Percentiles rank a stretch among this genome's conserved stretches.
phyloP scores from a whole-genome alignment of 2,888 invertebrate genomes.

The Elaeidobius kamerunicus region DNA sequence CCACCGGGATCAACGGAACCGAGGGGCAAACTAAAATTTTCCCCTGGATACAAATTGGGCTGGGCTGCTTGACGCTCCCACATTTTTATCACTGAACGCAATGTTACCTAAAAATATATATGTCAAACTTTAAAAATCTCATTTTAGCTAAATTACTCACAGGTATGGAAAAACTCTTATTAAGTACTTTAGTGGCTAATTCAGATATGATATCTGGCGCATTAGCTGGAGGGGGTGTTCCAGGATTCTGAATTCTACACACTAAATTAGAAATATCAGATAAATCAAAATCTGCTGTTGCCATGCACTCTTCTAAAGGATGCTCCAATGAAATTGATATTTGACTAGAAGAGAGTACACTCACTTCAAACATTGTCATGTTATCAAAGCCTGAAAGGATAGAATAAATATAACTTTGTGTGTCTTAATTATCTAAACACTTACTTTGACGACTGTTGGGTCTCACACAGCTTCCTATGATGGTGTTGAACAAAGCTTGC shows the following conservation, averaged over 20 bases:
- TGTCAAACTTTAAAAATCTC: not conserved
- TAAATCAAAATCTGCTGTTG: conserved; percentile 87
- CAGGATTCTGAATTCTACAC: conserved; percentile 67
- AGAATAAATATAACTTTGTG: too few species aligned
- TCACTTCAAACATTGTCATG: conserved; percentile 88
- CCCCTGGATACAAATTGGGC: conserved; percentile 52
- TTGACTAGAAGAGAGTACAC: conserved; percentile 84
- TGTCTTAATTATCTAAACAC: too few species aligned
- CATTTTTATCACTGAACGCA: conserved; percentile 80
- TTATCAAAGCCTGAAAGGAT: conserved; percentile 65
- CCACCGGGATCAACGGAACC: conserved; percentile 67
- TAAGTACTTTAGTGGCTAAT: conserved; percentile 67
- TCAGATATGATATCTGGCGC: conserved; percentile 53
- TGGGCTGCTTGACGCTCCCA: conserved; percentile 71
- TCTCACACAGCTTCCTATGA: conserved; percentile 85
- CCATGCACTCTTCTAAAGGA: conserved; percentile 88
- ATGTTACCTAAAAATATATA: conserved; percentile 51
- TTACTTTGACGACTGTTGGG: conserved; percentile 75
- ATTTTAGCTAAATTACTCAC: conserved; percentile 47
- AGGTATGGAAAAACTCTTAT: conserved; percentile 86
- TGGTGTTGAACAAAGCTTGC: conserved; percentile 88
- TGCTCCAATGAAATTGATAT: conserved; percentile 90
- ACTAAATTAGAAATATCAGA: conserved; percentile 75
- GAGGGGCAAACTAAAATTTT: conserved; percentile 61
- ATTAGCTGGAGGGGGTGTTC: conserved; percentile 45